Conservation (phyloP, 2,797 vertebrate species). For the Acanthiza pusilla region DNA sequence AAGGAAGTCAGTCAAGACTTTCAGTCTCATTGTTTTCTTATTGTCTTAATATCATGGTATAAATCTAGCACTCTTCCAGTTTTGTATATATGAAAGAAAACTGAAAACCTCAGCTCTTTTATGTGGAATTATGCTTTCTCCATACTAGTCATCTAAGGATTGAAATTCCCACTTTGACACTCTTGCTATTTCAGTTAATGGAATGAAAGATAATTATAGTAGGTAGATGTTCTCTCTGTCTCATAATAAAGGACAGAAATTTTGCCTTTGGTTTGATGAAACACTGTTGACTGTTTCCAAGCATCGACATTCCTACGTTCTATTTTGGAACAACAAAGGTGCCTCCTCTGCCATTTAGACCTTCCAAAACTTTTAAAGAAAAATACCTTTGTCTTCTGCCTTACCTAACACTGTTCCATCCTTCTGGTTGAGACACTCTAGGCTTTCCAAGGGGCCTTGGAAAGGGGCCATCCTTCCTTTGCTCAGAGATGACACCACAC, state of each 20-base stretch:
- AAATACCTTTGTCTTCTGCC: not conserved
- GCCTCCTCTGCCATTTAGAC: not conserved
- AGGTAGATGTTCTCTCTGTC: not conserved
- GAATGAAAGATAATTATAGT: not conserved
- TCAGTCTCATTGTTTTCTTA: not conserved
- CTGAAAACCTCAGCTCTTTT: not conserved
- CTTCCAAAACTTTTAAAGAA: not conserved
- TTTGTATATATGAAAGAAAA: not conserved
- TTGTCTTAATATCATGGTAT: not conserved
- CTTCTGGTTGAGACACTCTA: not conserved
- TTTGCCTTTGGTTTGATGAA: not conserved
- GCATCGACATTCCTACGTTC: fast-evolving
- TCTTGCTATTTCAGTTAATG: not conserved
- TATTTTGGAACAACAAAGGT: not conserved
- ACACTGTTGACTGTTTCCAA: not conserved
- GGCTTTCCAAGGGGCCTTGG: not conserved
- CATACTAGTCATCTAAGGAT: not conserved
- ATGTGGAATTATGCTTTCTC: not conserved
- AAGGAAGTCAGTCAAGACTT: not conserved
- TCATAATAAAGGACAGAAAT: not conserved
- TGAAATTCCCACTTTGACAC: not conserved
- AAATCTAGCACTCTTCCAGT: not conserved
- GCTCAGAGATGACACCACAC: not conserved
- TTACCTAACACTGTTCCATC: not conserved
- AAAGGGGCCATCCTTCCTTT: not conserved